Conservation (phyloP, 2,888 invertebrate species). For the Cephus sareptanus region DNA sequence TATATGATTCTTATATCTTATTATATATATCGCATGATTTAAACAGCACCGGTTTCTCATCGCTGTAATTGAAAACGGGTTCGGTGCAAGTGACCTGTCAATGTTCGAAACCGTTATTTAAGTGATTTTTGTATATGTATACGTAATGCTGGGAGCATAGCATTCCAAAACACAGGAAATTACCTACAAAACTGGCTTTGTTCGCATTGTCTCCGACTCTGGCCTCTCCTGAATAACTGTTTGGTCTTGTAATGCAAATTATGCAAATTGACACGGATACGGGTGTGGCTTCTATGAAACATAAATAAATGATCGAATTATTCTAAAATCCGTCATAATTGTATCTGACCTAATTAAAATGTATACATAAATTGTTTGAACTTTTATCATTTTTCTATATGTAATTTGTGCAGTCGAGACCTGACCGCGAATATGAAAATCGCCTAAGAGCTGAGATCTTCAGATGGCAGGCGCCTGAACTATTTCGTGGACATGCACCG, state of each 20-base stretch:
- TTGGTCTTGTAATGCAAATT: background rate
- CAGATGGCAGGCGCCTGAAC: slow-evolving; percentile 54
- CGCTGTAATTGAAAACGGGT: background rate
- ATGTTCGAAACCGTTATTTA: background rate
- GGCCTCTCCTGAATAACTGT: background rate
- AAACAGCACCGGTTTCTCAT: background rate
- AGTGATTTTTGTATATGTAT: background rate
- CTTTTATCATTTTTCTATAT: background rate
- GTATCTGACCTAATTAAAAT: background rate
- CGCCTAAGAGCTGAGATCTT: slow-evolving; percentile 48
- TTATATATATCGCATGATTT: background rate
- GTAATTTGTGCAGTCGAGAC: slow-evolving; percentile 30
- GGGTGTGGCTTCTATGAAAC: background rate
- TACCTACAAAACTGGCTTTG: background rate
- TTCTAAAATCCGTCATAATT: background rate
- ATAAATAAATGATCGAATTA: background rate
- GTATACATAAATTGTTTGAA: background rate
- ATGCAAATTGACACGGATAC: slow-evolving; percentile 1
- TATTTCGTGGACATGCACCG: slow-evolving; percentile 37
- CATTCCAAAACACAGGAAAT: slow-evolving; percentile 9
- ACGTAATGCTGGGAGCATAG: background rate
- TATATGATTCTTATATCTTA: background rate
- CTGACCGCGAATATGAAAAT: slow-evolving; percentile 42
- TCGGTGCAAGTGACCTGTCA: background rate
- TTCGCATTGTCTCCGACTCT: background rate